Percentiles rank a stretch among this genome's conserved stretches.
Conservation (phyloP, 2,797 vertebrate genomes). For the Zalophus californianus region DNA sequence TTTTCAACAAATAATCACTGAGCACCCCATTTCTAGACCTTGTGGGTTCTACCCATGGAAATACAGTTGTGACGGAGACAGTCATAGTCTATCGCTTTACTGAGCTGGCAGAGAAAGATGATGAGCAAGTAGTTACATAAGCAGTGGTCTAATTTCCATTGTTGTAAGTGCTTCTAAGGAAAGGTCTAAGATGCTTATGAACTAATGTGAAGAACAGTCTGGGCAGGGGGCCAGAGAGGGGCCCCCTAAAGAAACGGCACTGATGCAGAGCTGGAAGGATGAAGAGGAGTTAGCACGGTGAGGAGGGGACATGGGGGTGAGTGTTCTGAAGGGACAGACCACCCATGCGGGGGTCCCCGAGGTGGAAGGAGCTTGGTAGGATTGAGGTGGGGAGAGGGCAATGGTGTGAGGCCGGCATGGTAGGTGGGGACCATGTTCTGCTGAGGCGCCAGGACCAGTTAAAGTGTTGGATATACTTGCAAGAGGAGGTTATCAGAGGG, state of each 20-base stretch:
- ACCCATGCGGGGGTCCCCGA: not conserved
- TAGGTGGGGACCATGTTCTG: not conserved
- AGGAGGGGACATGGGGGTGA: not conserved
- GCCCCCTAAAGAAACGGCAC: not conserved
- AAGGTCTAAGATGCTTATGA: not conserved
- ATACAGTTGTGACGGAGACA: not conserved
- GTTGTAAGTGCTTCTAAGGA: not conserved
- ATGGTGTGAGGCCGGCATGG: rapidly evolving
- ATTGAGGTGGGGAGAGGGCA: not conserved
- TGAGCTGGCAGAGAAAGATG: not conserved
- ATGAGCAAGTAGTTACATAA: not conserved
- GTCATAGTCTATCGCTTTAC: not conserved
- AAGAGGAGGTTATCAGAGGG: not conserved
- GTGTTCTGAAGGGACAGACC: not conserved
- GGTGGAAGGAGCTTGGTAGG: not conserved
- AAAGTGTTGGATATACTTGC: not conserved
- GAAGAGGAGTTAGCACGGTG: not conserved
- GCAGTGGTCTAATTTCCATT: not conserved
- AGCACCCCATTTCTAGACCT: not conserved
- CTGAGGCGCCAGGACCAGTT: not conserved
- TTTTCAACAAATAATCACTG: not conserved
- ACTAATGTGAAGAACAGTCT: not conserved
- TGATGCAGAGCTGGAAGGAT: not conserved
- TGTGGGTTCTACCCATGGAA: not conserved
- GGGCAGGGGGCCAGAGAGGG: not conserved